Evolutionary conservation across 2,888 invertebrate species (phyloP).

Genomic region (Ethmia dodecea): DNA sequence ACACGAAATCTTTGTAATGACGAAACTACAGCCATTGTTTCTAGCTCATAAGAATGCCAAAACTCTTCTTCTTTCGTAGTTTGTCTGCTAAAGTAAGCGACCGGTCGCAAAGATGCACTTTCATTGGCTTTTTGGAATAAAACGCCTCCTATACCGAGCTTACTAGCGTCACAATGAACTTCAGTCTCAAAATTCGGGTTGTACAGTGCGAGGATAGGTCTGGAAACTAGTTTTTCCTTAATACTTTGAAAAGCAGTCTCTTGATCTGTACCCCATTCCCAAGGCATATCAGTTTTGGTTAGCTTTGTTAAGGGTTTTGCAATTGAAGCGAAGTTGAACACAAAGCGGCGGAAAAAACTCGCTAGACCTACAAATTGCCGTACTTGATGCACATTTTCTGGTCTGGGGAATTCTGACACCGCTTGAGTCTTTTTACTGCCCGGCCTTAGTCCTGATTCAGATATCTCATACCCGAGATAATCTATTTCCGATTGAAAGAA

Average conservation of each 20-base stretch:
- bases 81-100: slow-evolving; percentile 32
- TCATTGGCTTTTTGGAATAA: slow-evolving; percentile 7
- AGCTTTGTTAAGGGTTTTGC: slow-evolving; percentile 3
- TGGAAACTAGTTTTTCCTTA: slow-evolving; percentile 1
- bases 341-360: slow-evolving; percentile 7
- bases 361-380: slow-evolving; percentile 5
- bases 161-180: slow-evolving; percentile 12
- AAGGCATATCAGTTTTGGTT: slow-evolving; percentile 6
- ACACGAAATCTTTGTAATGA: slow-evolving; percentile 7
- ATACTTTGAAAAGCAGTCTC: slow-evolving; percentile 9
- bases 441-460: background rate
- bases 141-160: slow-evolving; percentile 11
- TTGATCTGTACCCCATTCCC: slow-evolving; percentile 9
- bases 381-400: slow-evolving; percentile 6
- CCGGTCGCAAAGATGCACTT: background rate
- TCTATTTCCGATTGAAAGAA: slow-evolving; percentile 5
- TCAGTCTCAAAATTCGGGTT: slow-evolving; percentile 10
- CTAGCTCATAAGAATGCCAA: slow-evolving; percentile 34
- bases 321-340: slow-evolving; percentile 1
- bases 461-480: slow-evolving; percentile 3
- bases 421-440: slow-evolving; percentile 1
- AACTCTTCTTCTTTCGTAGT: slow-evolving; percentile 29
- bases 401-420: slow-evolving; percentile 1
- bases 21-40: slow-evolving; percentile 10
- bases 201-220: slow-evolving; percentile 13